phyloP scores from a whole-genome alignment of 2,797 vertebrate species.

The Acanthopagrus latus region DNA sequence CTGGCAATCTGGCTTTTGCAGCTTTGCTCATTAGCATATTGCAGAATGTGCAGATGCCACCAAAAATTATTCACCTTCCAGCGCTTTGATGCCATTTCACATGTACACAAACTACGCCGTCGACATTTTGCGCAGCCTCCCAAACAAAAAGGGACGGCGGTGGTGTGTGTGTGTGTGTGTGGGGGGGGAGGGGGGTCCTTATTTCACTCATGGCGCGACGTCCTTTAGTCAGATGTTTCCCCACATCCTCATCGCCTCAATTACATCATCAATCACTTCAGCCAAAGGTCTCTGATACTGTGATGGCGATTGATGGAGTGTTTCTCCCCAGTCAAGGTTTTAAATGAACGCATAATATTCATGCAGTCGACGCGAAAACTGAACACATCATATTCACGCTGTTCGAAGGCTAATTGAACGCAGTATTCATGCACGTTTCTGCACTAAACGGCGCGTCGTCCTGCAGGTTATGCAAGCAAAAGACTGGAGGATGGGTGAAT shows the following conservation, averaged over 20 bases:
- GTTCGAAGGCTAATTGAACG: conserved; percentile 64
- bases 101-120: conserved; percentile 78
- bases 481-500: conserved; percentile 31
- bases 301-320: conserved; percentile 57
- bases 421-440: conserved; percentile 54
- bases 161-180: no score
- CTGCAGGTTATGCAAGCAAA: conserved; percentile 34
- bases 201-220: conserved; percentile 21
- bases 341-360: conserved; percentile 74
- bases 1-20: conserved; percentile 84
- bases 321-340: conserved; percentile 47
- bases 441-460: conserved; percentile 46
- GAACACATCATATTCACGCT: conserved; percentile 57
- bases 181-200: conserved; percentile 13
- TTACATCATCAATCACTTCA: conserved; percentile 70
- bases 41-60: conserved; percentile 87
- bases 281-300: conserved; percentile 60
- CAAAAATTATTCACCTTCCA: conserved; percentile 85
- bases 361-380: conserved; percentile 56
- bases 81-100: conserved; percentile 77
- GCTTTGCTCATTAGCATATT: conserved; percentile 86
- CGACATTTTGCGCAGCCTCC: conserved; percentile 73
- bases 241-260: conserved; percentile 60
- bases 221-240: conserved; percentile 42
- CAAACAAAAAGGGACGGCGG: conserved; percentile 66